Evolutionary conservation across 2,797 vertebrate species (phyloP), one percentile per base, ranked within the genome.

Genomic region (Threskiornis aethiopicus): DNA sequence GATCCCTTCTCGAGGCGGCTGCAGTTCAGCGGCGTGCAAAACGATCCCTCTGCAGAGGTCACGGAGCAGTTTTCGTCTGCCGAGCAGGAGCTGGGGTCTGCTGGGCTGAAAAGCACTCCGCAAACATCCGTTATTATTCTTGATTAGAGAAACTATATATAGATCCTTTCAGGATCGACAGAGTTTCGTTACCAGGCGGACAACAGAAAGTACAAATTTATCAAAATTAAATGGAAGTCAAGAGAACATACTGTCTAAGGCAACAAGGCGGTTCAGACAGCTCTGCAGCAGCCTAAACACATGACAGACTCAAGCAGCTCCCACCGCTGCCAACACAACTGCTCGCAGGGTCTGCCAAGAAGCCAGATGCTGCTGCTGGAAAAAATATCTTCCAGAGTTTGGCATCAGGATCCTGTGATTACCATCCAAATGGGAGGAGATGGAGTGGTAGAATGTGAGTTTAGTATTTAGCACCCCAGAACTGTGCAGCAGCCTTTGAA

Each of bases 281-380:
- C 92, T 95, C 94, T 78, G 87, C 95, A 97, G 97, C 98, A 98
- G 98, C 98, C 98, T 98, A 98, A 98, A 98, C 97, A 98, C 97
- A 97, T 95, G 97, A 91, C 97, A 98, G 98, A 89, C 97, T 97
- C 98, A 96, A 85, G 98, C 97, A 97, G 96, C 97, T 96, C 96
- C 96, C 87, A 41, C 46, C 25, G 87, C 98, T 98, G 98, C 98
- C 98, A 98, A 59, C 97, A 97, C 98, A 97, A 98, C 98, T 98
- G 98, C 97, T 91, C 25, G 41, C 75, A 2, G 9, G 66, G 41
- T 67, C 98, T 97, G 98, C 98, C 98, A 98, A 98, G 94, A 89
- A 97, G 98, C 98, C 98, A 98, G 98, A 98, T 98, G 98, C 98
- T 93, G 97, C 98, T 98, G 97, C 97, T 98, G 98, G 98, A 98